Conservation (phyloP, 2,888 invertebrate genomes). For the Micoletzkya japonica region DNA sequence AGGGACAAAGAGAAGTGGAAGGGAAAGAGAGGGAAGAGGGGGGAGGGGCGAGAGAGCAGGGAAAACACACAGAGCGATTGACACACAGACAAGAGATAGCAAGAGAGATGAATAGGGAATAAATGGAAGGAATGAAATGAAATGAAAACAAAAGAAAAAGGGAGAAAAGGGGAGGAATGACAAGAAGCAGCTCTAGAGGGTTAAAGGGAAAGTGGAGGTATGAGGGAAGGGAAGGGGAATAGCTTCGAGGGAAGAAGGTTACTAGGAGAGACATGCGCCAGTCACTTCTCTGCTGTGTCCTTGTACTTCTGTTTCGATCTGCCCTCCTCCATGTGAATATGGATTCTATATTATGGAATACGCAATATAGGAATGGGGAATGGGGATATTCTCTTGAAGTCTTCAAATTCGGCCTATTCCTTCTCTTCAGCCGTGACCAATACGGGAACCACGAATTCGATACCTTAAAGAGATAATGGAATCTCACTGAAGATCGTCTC, state of each 20-base stretch:
- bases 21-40: not conserved
- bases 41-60: not conserved
- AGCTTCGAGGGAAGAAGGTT: too few relatives aligned
- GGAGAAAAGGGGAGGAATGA: not conserved
- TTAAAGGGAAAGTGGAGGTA: not conserved
- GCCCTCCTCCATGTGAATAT: not conserved
- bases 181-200: too few relatives aligned
- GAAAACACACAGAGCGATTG: slow-evolving; percentile 1
- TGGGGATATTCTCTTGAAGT: not conserved
- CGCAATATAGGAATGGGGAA: not conserved
- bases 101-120: slow-evolving; percentile 18
- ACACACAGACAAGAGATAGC: not conserved
- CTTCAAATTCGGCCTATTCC: not conserved
- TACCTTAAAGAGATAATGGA: slow-evolving; percentile 35
- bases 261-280: too few relatives aligned
- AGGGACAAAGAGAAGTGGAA: not conserved
- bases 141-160: not conserved
- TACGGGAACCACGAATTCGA: slow-evolving; percentile 60
- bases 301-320: not conserved
- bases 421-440: slow-evolving; percentile 40
- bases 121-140: not conserved
- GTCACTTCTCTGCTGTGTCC: not conserved
- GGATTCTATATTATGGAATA: not conserved
- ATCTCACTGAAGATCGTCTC: not conserved
- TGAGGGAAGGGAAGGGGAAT: not conserved